These are phyloP conservation scores for Cossypha heuglini DNA, from an alignment of 2,797 vertebrate species.

Conservation along the genomic window DNA sequence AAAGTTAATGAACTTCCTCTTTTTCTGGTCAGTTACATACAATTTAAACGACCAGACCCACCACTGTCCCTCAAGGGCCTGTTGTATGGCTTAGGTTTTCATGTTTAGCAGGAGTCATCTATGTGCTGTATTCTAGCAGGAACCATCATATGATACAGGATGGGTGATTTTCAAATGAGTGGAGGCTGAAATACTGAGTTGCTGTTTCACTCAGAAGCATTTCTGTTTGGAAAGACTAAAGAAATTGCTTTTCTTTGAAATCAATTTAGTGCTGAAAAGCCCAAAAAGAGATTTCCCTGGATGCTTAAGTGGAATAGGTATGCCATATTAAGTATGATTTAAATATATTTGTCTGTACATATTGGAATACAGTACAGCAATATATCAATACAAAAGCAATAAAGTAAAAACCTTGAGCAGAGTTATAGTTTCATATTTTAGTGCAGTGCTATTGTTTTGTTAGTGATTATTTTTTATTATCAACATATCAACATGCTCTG, in stretches of 20 bases:
- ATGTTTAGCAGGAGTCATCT: background rate
- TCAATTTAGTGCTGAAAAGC: background rate
- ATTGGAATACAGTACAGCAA: background rate
- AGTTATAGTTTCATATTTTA: background rate
- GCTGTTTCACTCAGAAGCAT: constrained; percentile 13
- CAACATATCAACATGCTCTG: background rate
- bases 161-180: constrained; percentile 25
- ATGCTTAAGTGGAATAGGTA: background rate
- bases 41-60: background rate
- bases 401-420: background rate
- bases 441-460: background rate
- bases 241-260: constrained; percentile 21
- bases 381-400: background rate
- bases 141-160: background rate
- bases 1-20: background rate
- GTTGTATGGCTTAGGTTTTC: background rate
- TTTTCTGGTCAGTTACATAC: background rate
- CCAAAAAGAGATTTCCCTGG: constrained; percentile 15
- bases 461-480: constrained; percentile 3
- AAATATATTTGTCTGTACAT: background rate
- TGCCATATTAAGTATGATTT: background rate
- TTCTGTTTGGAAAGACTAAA: constrained; percentile 30
- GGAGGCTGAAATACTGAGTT: constrained; percentile 5
- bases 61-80: background rate
- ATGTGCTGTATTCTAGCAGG: background rate